Conservation (phyloP, 2,888 invertebrate species). For the Pollenia labialis region DNA sequence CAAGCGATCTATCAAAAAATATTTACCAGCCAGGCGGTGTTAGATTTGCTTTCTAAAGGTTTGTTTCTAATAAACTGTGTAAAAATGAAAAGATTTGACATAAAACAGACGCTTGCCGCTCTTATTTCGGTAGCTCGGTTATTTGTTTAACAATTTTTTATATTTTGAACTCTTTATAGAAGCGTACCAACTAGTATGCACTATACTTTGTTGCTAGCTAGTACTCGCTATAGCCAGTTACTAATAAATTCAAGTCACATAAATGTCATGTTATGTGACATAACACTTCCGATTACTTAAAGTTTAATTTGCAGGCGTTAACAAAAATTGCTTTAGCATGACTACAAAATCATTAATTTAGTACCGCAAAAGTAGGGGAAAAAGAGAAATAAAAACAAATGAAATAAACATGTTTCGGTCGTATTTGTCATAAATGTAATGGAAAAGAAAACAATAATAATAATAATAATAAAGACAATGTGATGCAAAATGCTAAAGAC, state of each 20-base stretch:
- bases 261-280: conserved; percentile 64
- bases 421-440: conserved; percentile 22
- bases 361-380: background rate
- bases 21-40: too few species aligned
- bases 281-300: conserved; percentile 63
- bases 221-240: background rate
- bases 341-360: background rate
- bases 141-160: background rate
- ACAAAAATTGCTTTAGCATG: conserved; percentile 25
- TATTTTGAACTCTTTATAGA: too few species aligned
- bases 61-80: too few species aligned
- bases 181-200: too few species aligned
- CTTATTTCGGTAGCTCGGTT: too few species aligned
- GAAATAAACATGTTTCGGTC: conserved; percentile 22
- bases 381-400: background rate
- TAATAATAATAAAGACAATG: too few species aligned
- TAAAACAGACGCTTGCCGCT: too few species aligned
- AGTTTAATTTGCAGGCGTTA: conserved; percentile 47
- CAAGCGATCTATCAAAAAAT: too few species aligned
- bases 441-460: background rate
- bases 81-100: too few species aligned
- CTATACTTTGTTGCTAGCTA: background rate
- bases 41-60: too few species aligned
- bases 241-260: conserved; percentile 51
- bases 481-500: too few species aligned